These are phyloP conservation scores for Anthopleura xanthogrammica DNA, from an alignment of 92 coral and sea anemone genomes.

Conservation along the genomic window DNA sequence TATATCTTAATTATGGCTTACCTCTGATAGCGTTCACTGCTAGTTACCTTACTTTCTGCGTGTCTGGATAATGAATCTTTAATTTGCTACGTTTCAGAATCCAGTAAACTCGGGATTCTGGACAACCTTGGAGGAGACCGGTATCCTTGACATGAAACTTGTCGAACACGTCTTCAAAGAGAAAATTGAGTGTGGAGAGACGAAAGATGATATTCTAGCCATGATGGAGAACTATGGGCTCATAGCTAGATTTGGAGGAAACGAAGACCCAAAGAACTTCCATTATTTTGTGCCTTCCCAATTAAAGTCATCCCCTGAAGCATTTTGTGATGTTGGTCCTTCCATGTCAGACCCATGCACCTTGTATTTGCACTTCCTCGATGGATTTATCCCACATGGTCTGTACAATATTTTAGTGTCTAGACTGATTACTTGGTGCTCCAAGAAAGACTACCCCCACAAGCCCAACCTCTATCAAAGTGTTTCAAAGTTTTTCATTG, in stretches of 20 bases:
- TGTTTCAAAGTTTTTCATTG: slow-evolving; percentile 70
- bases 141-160: no score
- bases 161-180: no score
- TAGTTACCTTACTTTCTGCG: no score
- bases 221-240: slow-evolving; percentile 82
- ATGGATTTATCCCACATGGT: slow-evolving; percentile 86
- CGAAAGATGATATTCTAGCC: no score
- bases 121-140: no score
- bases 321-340: slow-evolving; percentile 53
- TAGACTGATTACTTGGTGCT: slow-evolving; percentile 60
- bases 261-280: not conserved
- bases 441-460: slow-evolving; percentile 54
- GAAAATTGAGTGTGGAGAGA: no score
- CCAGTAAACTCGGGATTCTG: no score
- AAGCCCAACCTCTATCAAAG: slow-evolving; percentile 73
- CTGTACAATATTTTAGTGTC: slow-evolving; percentile 69
- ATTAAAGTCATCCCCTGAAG: slow-evolving; percentile 70
- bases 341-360: slow-evolving; percentile 52
- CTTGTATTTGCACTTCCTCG: slow-evolving; percentile 64
- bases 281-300: slow-evolving; percentile 81
- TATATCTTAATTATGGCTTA: no score
- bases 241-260: slow-evolving; percentile 53
- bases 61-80: no score
- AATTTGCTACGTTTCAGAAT: no score
- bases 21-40: no score